Percentiles rank a stretch among this genome's conserved stretches.
Conservation (phyloP, 2,113 vertebrate genomes). For the Pomatostomus ruficeps region DNA sequence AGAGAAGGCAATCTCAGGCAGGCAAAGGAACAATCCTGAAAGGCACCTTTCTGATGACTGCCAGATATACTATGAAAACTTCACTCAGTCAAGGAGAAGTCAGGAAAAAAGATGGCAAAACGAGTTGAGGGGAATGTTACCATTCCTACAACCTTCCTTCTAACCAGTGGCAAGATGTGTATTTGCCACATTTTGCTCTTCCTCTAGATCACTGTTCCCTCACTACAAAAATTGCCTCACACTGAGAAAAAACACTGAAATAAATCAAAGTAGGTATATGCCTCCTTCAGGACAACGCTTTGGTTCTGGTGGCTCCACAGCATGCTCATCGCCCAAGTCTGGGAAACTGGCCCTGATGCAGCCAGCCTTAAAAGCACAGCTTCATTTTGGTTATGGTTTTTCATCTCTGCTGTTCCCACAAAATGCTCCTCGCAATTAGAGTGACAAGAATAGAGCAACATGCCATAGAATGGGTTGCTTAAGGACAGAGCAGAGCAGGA, state of each 20-base stretch:
- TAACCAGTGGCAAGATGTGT: background rate
- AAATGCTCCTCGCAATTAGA: background rate
- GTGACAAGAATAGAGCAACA: background rate
- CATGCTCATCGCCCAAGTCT: background rate
- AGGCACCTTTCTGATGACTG: background rate
- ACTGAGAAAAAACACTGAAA: background rate
- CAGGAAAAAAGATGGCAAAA: background rate
- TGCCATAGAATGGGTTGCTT: background rate
- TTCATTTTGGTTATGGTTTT: background rate
- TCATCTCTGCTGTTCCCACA: background rate
- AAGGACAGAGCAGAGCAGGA: background rate
- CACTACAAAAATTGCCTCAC: background rate
- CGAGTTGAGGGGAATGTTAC: background rate
- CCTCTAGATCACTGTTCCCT: background rate
- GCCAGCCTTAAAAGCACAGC: background rate
- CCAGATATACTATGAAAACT: background rate
- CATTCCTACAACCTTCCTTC: background rate
- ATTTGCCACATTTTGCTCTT: background rate
- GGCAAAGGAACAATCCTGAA: background rate
- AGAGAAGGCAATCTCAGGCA: background rate
- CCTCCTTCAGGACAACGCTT: background rate
- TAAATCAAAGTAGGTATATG: background rate
- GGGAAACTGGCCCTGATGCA: background rate
- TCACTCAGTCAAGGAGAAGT: background rate
- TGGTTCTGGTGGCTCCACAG: background rate